Evolutionary conservation across 2,888 invertebrate species (phyloP).

Genomic region (Macropis europaea): DNA sequence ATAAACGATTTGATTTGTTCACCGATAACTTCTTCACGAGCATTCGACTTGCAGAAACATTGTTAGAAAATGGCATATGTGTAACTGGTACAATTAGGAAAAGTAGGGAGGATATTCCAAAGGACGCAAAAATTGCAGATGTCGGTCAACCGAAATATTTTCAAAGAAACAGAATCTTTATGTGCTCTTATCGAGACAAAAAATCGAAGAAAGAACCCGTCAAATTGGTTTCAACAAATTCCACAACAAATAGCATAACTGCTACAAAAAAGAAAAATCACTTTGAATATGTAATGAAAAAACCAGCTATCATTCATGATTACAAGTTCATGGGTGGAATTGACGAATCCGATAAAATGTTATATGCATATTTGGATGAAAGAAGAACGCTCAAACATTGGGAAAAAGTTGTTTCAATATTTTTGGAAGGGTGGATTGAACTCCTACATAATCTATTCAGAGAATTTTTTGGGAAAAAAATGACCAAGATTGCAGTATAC

Average conservation of each 20-base stretch:
- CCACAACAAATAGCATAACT: not conserved
- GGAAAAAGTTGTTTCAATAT: conserved; percentile 13
- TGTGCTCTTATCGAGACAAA: conserved; percentile 58
- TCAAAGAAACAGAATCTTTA: conserved; percentile 38
- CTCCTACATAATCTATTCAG: conserved; percentile 11
- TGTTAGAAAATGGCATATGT: conserved; percentile 49
- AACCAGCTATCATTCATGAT: conserved; percentile 1
- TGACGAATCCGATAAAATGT: conserved; percentile 15
- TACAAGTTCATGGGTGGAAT: conserved; percentile 1
- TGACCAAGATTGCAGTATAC: conserved; percentile 4
- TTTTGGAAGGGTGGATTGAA: conserved; percentile 5
- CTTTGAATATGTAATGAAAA: not conserved
- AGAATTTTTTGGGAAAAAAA: conserved; percentile 8
- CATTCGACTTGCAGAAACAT: conserved; percentile 42
- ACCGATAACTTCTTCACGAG: conserved; percentile 63
- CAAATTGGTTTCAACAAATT: not conserved
- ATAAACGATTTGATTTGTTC: conserved; percentile 63
- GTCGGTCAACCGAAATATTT: conserved; percentile 55
- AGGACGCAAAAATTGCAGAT: conserved; percentile 43
- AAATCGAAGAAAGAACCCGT: conserved; percentile 38
- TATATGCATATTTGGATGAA: conserved; percentile 16
- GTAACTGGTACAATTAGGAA: conserved; percentile 53
- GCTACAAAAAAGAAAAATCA: not conserved
- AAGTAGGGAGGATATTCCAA: conserved; percentile 56
- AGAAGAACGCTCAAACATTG: conserved; percentile 1